Base-by-base conservation (phyloP, 2,113 vertebrate species). In the Bolborhynchus lineola region DNA sequence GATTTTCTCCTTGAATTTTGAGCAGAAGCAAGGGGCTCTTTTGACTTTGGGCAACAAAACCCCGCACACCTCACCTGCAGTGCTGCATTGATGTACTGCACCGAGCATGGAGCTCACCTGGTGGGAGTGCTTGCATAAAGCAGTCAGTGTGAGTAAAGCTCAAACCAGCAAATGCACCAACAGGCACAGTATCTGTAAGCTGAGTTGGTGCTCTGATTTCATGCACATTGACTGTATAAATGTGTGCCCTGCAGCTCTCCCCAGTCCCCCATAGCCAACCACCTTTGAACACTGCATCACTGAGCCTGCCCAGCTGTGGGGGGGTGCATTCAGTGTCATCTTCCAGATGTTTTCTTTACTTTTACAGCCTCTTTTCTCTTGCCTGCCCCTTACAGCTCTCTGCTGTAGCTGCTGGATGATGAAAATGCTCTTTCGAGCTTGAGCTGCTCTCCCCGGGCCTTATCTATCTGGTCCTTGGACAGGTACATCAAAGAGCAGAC, bases 171-270 rank as follows among this genome's bases (percentile, higher is more conserved):
- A 31, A 60, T 3, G 4, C 33, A 28, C 19, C 50, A 10, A 3
- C 1, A 5, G 17, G 50, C 28, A 80, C 52, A 49, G 33, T 17
- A 9, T 17, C 4, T 2, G 6, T 9, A 59, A 33, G 50, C 13
- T 70, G 62, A 47, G n/a, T 21, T 25, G 16, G 5, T 31, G 24
- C 69, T n/a, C 35, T 18, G 1, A 33, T 63, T 85, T 33, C 10
- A 1, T 10, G 2, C 1, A 2, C 9, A 0, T 21, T 57, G n/a
- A 28, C 37, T 2, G 0, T 7, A 18, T 29, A 64, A 68, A 20
- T 7, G 12, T 25, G 0, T 13, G 35, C 31, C 33, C 63, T 63
- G 31, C 28, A 5, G 26, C 26, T 49, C 35, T 33, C 35, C 25
- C 35, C 14, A 2, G 26, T 14, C 24, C 7, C n/a, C 69, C 19